Percentiles rank a stretch among this genome's conserved stretches.
phyloP scores from a whole-genome alignment of 1,140 invertebrate species.

The Tetraneura akinire region DNA sequence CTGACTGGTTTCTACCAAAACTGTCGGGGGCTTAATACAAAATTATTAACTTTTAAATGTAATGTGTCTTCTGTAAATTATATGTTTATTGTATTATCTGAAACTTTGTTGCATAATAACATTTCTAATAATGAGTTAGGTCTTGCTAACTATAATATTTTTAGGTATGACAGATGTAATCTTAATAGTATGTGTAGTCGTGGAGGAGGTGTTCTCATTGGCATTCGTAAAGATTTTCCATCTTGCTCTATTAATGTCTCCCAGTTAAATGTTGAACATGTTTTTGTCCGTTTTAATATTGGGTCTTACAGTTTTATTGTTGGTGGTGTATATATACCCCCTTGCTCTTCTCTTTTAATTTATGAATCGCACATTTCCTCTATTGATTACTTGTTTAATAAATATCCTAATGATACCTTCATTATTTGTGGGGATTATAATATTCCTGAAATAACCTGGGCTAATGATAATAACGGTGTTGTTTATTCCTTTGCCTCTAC shows the following conservation, averaged over 20 bases:
- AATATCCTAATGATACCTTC: not conserved
- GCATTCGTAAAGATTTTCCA: conserved; percentile 6
- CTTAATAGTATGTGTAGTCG: not conserved
- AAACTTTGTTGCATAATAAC: not conserved
- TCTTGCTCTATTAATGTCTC: not conserved
- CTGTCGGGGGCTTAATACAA: conserved; percentile 15
- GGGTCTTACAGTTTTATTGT: no score
- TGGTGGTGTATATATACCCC: conserved; percentile 12
- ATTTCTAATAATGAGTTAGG: not conserved
- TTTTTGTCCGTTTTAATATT: no score
- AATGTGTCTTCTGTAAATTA: conserved; percentile 4
- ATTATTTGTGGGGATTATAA: conserved; percentile 23
- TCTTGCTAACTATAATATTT: conserved; percentile 33
- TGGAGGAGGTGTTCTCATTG: conserved; percentile 10
- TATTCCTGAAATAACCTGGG: no score
- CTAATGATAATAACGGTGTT: no score
- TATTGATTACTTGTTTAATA: not conserved
- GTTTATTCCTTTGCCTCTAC: no score
- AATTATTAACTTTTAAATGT: conserved; percentile 15
- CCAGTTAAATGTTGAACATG: no score
- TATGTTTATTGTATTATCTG: no score
- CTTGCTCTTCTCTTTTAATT: not conserved
- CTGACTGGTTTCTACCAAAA: conserved; percentile 18
- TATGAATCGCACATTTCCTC: conserved; percentile 19
- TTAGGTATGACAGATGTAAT: conserved; percentile 29